These are phyloP conservation scores for Sesamia inferens DNA, from an alignment of 2,888 invertebrate species.

Conservation along the genomic window DNA sequence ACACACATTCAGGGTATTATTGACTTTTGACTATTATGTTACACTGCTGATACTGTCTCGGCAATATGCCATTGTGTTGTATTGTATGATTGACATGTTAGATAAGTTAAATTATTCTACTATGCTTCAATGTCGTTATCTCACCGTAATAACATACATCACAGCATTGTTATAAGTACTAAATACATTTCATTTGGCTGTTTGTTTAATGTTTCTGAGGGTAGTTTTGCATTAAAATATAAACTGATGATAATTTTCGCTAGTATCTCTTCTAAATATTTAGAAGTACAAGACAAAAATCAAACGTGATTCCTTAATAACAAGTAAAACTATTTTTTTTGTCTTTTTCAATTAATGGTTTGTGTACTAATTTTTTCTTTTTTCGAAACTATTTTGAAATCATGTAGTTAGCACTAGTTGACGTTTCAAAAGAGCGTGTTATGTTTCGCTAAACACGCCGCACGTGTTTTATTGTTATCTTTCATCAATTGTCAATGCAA, in stretches of 20 bases:
- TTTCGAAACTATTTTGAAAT: background rate
- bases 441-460: background rate
- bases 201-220: constrained; percentile 46
- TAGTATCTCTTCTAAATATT: background rate
- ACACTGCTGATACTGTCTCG: background rate
- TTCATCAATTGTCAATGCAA: constrained; percentile 1
- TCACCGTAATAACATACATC: constrained; percentile 40
- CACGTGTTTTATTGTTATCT: no score
- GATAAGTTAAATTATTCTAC: background rate
- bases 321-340: background rate
- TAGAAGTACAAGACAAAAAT: background rate
- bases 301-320: background rate
- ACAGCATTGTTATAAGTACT: constrained; percentile 32
- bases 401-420: background rate
- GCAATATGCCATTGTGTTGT: background rate
- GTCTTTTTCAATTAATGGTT: background rate
- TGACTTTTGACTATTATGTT: constrained; percentile 8
- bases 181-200: constrained; percentile 59
- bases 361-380: background rate
- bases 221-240: constrained; percentile 47
- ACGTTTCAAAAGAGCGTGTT: background rate
- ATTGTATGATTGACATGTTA: constrained; percentile 9
- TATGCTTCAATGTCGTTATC: background rate
- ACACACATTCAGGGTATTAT: constrained; percentile 11
- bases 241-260: background rate